Evolutionary conservation across 2,113 vertebrate species (phyloP).

Genomic region (Chloropsis hardwickii): DNA sequence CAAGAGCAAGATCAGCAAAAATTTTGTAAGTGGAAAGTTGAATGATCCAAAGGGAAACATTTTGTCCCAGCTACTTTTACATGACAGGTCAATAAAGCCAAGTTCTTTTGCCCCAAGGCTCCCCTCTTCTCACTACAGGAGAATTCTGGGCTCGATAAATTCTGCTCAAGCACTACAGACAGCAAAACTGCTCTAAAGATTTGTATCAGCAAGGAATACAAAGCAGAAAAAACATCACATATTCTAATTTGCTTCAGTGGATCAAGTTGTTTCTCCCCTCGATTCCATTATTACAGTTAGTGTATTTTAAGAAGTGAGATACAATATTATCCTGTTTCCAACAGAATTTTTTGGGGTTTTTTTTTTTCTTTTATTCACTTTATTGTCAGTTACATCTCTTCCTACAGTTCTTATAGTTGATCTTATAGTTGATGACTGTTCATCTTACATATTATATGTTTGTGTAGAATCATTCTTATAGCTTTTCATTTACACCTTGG

Average conservation of each 20-base stretch:
- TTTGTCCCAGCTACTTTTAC: not conserved
- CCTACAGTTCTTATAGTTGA: not conserved
- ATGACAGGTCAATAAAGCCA: not conserved
- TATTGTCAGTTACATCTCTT: not conserved
- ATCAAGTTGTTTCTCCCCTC: not conserved
- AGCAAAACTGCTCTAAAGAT: not conserved
- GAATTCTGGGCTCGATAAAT: not conserved
- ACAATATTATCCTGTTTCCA: not conserved
- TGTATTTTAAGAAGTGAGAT: not conserved
- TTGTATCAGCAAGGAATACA: not conserved
- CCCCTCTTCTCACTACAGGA: not conserved
- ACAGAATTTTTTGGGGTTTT: not conserved
- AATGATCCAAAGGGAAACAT: fast-evolving
- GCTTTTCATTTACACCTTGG: not conserved
- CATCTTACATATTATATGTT: not conserved
- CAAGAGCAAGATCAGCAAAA: not conserved
- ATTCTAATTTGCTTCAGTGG: not conserved
- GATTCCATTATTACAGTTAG: not conserved
- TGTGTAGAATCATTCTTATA: not conserved
- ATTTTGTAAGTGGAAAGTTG: not conserved
- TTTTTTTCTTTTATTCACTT: not conserved
- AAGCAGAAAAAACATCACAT: not conserved
- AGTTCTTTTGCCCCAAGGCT: not conserved
- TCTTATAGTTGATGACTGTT: not conserved
- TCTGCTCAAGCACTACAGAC: not conserved